Evolutionary conservation across 2,113 vertebrate genomes (phyloP), one percentile per base, ranked within the genome.

Genomic region (Nettapus auritus): DNA sequence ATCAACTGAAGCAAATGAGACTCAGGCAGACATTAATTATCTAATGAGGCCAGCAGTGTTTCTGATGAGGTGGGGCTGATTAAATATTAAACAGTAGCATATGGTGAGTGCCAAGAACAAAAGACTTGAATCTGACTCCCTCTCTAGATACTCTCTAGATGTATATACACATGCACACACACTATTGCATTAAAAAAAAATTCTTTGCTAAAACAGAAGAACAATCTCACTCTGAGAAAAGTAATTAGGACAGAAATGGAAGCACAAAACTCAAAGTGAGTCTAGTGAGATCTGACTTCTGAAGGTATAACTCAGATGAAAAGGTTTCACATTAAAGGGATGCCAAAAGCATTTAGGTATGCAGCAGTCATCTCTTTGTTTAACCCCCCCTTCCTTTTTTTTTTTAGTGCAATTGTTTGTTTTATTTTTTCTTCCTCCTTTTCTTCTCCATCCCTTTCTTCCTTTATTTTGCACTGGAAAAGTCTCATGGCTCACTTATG

Each of bases 61-160:
- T 98, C 98, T 97, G 98, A 98, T 97, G 98, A 98, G 98, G 98
- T 98, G 98, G 98, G 97, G 97, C 98, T 98, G 98, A 98, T 98
- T 98, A 98, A 99, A 99, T 98, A 99, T 99, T 99, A 99, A 99
- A 98, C 96, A 97, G 86, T 60, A 97, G 98, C 98, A 98, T 98
- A 98, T 98, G 98, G 98, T 97, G 97, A 98, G 91, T 97, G 95
- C 97, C 97, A 97, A 95, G 96, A 97, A 98, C 98, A 98, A 98
- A 98, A 97, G 96, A 92, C 91, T 95, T 42, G 42, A 84, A 89
- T 95, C 69, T 17, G 34, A 59, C 60, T 92, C 82, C 36, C 50
- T 75, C 86, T 86, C 62, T 75, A 5, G 28, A n/a, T 68, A 31
- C 38, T 38, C 38, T 11, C 38, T 38, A 38, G 8, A 38, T 38